Percentiles rank a stretch among this genome's conserved stretches.
Evolutionary conservation across 2,113 vertebrate genomes (phyloP).

Genomic region (Campylomormyrus numenius): DNA sequence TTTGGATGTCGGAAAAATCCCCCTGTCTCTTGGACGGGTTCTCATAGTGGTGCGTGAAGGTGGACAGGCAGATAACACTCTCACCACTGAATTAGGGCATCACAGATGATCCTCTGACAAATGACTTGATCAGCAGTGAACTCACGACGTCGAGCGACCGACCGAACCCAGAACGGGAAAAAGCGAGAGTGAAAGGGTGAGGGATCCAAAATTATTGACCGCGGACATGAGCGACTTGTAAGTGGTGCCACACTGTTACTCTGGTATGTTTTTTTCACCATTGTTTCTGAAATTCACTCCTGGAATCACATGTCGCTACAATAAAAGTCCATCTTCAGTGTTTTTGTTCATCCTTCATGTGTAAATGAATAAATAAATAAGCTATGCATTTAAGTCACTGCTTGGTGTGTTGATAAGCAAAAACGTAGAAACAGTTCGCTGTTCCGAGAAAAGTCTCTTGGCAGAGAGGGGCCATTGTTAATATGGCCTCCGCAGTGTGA

Average conservation of each 20-base stretch:
- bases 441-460: background rate
- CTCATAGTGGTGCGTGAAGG: slow-evolving; percentile 9
- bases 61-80: slow-evolving; percentile 12
- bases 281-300: background rate
- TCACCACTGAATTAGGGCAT: slow-evolving; percentile 7
- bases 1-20: background rate
- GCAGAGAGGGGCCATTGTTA: background rate
- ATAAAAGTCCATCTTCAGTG: background rate
- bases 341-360: background rate
- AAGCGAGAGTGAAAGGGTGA: background rate
- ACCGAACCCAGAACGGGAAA: background rate
- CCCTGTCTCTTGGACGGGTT: background rate
- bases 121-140: background rate
- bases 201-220: background rate
- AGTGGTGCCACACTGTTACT: background rate
- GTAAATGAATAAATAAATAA: background rate
- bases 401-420: background rate
- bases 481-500: background rate
- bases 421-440: background rate
- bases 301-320: background rate
- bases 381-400: background rate
- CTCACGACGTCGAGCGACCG: background rate
- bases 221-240: background rate
- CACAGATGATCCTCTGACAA: slow-evolving; percentile 2
- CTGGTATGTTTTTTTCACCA: background rate